These are phyloP conservation scores for Nerophis ophidion DNA, from an alignment of 2,113 vertebrate species.

Conservation along the genomic window DNA sequence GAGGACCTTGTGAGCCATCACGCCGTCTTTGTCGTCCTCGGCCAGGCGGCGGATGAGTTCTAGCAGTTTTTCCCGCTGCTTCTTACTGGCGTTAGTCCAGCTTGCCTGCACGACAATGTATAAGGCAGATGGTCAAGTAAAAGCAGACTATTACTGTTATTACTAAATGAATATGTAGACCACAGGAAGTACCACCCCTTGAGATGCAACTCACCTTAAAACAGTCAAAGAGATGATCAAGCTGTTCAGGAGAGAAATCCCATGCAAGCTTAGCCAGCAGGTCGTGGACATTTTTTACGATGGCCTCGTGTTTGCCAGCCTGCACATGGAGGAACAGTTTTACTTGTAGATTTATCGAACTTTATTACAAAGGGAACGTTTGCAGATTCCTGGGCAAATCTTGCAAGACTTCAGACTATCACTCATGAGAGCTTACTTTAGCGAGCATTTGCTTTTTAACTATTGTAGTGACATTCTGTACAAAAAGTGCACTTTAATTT, in stretches of 20 bases:
- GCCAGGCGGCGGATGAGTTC: conserved; percentile 95
- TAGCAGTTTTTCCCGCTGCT: conserved; percentile 96
- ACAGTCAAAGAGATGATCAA: conserved; percentile 98
- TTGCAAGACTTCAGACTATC: neutral
- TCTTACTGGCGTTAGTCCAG: conserved; percentile 99
- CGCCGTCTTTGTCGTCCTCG: conserved; percentile 98
- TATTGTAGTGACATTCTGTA: too few species aligned
- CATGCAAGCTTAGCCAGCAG: conserved; percentile 95
- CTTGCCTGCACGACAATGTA: conserved; percentile 77
- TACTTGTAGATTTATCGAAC: neutral
- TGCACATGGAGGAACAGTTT: conserved; percentile 44
- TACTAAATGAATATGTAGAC: neutral
- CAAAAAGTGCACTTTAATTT: too few species aligned
- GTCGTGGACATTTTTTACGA: conserved; percentile 98
- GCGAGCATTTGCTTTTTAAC: neutral
- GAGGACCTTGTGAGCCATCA: conserved; percentile 98
- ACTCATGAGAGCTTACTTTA: neutral
- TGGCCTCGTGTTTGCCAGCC: conserved; percentile 98
- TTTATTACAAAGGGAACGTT: neutral
- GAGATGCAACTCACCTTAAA: conserved; percentile 82
- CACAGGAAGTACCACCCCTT: neutral
- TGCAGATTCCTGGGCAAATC: neutral
- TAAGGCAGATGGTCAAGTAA: neutral
- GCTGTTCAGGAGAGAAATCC: conserved; percentile 98
- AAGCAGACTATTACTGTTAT: neutral